Conservation (phyloP, 2,113 vertebrate genomes). For the Pachyramphus minor region DNA sequence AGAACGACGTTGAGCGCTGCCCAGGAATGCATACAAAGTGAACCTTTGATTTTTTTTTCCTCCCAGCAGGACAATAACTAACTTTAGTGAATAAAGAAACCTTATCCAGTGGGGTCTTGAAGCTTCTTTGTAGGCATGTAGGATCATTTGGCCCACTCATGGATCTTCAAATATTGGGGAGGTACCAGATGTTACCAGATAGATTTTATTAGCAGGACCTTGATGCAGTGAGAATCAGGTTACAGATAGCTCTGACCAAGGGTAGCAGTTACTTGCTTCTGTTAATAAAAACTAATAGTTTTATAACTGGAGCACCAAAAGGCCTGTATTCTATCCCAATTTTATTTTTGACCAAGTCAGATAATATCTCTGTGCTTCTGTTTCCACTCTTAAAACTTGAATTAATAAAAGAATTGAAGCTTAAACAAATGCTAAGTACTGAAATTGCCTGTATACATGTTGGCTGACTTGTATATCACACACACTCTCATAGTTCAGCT, state of each 20-base stretch:
- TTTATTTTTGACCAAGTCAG: neutral
- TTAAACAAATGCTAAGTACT: neutral
- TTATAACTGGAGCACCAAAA: neutral
- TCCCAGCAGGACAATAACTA: neutral
- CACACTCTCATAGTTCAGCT: neutral
- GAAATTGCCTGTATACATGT: neutral
- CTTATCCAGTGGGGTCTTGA: neutral
- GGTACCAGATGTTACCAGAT: neutral
- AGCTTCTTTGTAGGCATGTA: neutral
- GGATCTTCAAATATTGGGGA: neutral
- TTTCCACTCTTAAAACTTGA: neutral
- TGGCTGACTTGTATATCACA: neutral
- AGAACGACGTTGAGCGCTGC: neutral
- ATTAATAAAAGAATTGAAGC: neutral
- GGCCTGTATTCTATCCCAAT: neutral
- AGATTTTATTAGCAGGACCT: neutral
- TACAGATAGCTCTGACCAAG: neutral
- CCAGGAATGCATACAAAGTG: slow-evolving; percentile 22
- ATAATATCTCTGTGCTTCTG: neutral
- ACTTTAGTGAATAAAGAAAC: neutral
- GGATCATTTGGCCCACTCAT: neutral
- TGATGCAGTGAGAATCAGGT: neutral
- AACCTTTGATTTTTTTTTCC: neutral
- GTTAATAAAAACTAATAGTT: neutral
- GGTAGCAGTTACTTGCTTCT: neutral